Evolutionary conservation across 2,797 vertebrate genomes (phyloP), one percentile per base, ranked within the genome.

Genomic region (Pelodytes ibericus): DNA sequence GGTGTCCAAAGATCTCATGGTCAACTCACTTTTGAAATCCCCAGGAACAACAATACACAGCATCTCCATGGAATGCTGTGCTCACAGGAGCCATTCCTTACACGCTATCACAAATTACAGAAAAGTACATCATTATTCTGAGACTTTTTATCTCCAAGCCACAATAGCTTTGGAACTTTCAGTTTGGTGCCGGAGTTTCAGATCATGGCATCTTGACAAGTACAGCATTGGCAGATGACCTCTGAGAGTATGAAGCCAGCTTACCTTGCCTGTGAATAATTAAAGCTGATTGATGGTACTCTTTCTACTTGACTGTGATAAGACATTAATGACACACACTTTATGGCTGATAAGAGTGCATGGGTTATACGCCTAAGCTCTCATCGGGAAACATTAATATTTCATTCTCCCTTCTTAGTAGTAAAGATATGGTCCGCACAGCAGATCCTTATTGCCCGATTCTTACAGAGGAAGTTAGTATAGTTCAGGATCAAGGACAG

Each of bases 261-360:
- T 68, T 51, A 24, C 47, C 26, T 68, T 51, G 44, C 47, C 16
- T 25, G 39, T 53, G 65, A 68, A 68, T 68, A 68, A 68, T 68
- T 68, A 68, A 68, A 51, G 65, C 65, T n/a, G 65, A 68, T 68
- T 68, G 65, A 68, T 68, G 47, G 65, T 30, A 68, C 36, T 66
- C 63, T 66, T 66, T 66, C 39, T 66, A 66, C 25, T 66, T 47
- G 63, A 49, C 47, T 68, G 65, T 68, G 65, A 68, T 68, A 68
- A 53, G 63, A 49, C 63, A 66, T 49, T 49, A 68, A 68, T 68
- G 65, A 68, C 44, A 29, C 41, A 27, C 47, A 53, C 65, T 65
- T 41, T 65, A 8, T 27, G 47, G 18, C 47, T 51, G 27, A 53
- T 51, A 53, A 67, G 26, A 68, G 44, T 2, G 44, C 65, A 51